A percentile compares a stretch with the other conserved stretches of the same genome.
Evolutionary conservation across 2,113 vertebrate species (phyloP).

Genomic region (Limanda limanda): DNA sequence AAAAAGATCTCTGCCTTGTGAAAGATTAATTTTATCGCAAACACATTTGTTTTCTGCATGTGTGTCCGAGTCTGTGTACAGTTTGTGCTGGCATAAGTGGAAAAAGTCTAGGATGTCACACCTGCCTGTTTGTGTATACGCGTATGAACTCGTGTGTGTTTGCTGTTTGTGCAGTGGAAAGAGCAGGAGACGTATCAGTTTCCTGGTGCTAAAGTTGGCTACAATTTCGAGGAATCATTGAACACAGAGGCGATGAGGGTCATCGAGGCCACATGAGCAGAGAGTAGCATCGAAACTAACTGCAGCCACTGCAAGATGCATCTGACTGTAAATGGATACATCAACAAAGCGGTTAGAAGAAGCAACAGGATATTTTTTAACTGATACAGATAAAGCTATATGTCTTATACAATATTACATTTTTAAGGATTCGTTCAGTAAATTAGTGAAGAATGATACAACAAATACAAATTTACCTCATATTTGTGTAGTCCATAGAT

Average conservation of each 20-base stretch:
- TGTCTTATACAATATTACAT: too few species aligned
- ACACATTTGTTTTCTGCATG: neutral
- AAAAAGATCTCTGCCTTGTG: neutral
- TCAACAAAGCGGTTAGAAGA: neutral
- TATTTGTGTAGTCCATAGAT: neutral
- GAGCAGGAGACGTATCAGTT: constrained; percentile 34
- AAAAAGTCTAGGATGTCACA: neutral
- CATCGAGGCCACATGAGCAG: constrained; percentile 26
- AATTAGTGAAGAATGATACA: neutral
- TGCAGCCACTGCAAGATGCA: constrained; percentile 12
- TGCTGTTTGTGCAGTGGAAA: neutral
- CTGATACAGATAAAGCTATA: too few species aligned
- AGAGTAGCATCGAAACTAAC: constrained; percentile 19
- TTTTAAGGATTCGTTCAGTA: neutral
- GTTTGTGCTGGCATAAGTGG: constrained; percentile 13
- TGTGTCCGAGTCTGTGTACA: neutral
- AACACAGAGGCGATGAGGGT: constrained; percentile 34
- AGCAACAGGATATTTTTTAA: neutral
- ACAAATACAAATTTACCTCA: neutral
- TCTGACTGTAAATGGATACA: constrained; percentile 25
- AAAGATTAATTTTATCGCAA: constrained; percentile 9
- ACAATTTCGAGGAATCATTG: constrained; percentile 20
- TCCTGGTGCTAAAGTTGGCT: constrained; percentile 50
- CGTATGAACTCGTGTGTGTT: neutral
- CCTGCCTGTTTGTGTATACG: constrained; percentile 15